Conservation (phyloP, 2,888 invertebrate genomes). For the Drosophila diplacantha region DNA sequence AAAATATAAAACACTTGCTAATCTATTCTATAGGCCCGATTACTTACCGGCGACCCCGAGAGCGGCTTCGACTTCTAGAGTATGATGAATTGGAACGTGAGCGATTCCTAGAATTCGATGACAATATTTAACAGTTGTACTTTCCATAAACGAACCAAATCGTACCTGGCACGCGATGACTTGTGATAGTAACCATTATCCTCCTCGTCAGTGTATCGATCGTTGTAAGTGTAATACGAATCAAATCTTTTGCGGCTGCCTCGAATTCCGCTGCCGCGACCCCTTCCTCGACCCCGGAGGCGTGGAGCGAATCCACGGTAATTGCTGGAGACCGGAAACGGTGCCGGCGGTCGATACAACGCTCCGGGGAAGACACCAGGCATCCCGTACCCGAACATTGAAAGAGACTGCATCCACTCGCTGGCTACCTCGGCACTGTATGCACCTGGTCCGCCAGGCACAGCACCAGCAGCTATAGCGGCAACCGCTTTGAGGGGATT, state of each 20-base stretch:
- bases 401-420: slow-evolving; percentile 76
- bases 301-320: slow-evolving; percentile 76
- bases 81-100: slow-evolving; percentile 65
- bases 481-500: slow-evolving; percentile 76
- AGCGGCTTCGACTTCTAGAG: slow-evolving; percentile 59
- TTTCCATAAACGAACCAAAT: neutral
- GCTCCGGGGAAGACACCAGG: slow-evolving; percentile 74
- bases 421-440: slow-evolving; percentile 73
- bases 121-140: neutral
- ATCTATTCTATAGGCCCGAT: neutral
- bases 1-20: slow-evolving; percentile 18
- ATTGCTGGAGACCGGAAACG: slow-evolving; percentile 68
- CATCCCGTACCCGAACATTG: slow-evolving; percentile 75
- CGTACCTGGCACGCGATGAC: slow-evolving; percentile 56
- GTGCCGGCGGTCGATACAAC: slow-evolving; percentile 65
- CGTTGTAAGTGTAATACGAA: slow-evolving; percentile 77
- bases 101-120: slow-evolving; percentile 48
- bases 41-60: slow-evolving; percentile 71
- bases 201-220: slow-evolving; percentile 80
- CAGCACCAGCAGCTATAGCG: slow-evolving; percentile 62
- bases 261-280: slow-evolving; percentile 74
- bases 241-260: slow-evolving; percentile 57
- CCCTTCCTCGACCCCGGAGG: slow-evolving; percentile 78
- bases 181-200: slow-evolving; percentile 78
- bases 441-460: slow-evolving; percentile 46